Conservation (phyloP, 2,888 invertebrate species). For the Agrenia bidenticulata region DNA sequence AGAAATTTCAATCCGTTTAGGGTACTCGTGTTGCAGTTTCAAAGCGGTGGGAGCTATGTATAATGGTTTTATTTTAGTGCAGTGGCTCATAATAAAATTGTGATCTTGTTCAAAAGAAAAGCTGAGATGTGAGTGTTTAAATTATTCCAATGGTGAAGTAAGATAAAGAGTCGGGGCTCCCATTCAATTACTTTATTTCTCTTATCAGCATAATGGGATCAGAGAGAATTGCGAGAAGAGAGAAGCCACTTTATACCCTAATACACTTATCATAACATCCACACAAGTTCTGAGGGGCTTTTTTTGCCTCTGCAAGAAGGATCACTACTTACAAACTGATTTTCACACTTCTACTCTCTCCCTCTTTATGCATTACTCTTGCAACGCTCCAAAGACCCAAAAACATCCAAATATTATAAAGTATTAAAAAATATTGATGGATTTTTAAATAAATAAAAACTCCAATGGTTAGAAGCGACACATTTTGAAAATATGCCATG, state of each 20-base stretch:
- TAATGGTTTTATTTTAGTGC: conserved; percentile 11
- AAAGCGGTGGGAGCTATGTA: background rate
- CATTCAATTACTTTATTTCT: conserved; percentile 22
- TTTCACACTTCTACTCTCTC: conserved; percentile 10
- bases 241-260: conserved; percentile 2
- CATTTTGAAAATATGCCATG: too few species aligned
- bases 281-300: background rate
- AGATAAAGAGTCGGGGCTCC: conserved; percentile 1
- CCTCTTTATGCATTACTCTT: conserved; percentile 16
- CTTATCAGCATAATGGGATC: conserved; percentile 19
- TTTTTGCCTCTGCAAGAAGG: background rate
- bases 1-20: too few species aligned
- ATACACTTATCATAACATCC: conserved; percentile 16
- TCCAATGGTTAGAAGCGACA: too few species aligned
- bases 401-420: too few species aligned
- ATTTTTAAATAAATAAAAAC: too few species aligned
- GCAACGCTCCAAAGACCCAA: too few species aligned
- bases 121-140: conserved; percentile 3
- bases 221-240: conserved; percentile 3
- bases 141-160: conserved; percentile 3
- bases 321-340: background rate
- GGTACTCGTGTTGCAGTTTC: too few species aligned
- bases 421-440: too few species aligned
- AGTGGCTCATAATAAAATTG: background rate
- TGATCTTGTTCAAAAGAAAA: conserved; percentile 10